phyloP scores from a whole-genome alignment of 2,113 vertebrate genomes.

The Chaenogobius annularis region DNA sequence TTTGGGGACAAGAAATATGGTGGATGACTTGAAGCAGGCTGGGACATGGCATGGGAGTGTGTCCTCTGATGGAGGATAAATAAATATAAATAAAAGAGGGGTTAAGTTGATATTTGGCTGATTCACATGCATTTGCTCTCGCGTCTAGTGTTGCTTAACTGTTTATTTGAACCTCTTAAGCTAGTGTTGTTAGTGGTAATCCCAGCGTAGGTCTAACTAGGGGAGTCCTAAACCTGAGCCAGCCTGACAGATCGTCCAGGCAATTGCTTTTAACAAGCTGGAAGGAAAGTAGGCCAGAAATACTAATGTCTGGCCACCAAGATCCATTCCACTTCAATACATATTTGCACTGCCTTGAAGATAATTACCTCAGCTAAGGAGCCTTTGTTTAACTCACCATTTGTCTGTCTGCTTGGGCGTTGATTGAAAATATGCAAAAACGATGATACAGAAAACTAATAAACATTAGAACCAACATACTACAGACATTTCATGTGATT shows the following conservation, averaged over 20 bases:
- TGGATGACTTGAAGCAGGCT: no score
- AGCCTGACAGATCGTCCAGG: constrained; percentile 77
- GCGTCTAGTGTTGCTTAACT: background rate
- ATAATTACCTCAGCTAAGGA: constrained; percentile 54
- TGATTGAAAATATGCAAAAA: background rate
- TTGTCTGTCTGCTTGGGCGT: background rate
- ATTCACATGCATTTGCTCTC: background rate
- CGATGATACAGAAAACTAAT: background rate
- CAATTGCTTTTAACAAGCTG: constrained; percentile 81
- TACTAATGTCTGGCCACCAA: constrained; percentile 70
- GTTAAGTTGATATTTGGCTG: background rate
- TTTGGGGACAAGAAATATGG: no score
- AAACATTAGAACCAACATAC: background rate
- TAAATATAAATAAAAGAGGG: background rate
- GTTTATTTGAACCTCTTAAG: constrained; percentile 21
- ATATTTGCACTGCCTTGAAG: constrained; percentile 51
- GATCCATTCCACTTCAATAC: constrained; percentile 70
- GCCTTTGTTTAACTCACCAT: background rate
- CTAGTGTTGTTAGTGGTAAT: constrained; percentile 12
- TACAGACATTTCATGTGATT: background rate
- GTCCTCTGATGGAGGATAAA: background rate
- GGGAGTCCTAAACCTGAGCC: constrained; percentile 51
- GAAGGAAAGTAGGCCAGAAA: constrained; percentile 77
- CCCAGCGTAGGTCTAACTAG: constrained; percentile 38
- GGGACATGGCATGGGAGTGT: no score